Evolutionary conservation across 2,888 invertebrate species (phyloP), one percentile per base, ranked within the genome.

Genomic region (Chloroclystis v-ata): DNA sequence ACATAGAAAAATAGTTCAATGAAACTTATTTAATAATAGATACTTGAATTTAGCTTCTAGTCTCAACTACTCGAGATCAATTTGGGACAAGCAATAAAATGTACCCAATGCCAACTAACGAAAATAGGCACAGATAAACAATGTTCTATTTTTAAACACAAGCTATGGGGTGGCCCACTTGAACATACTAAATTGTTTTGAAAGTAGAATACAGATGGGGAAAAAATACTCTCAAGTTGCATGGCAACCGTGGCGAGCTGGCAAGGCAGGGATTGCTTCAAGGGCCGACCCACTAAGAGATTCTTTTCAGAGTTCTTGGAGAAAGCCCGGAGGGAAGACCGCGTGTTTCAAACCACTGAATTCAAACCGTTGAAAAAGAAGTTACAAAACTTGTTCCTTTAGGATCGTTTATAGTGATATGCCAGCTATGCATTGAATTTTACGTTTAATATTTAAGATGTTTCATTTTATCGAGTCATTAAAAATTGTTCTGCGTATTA

Each of bases 341-440:
- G 37, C 43, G 47, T 49, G 44, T 20, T 43, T 47, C 14, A 42
- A 50, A 46, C 42, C 42, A 44, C 29, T 43, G 49, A 52, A 55
- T 50, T 50, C 43, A 38, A 44, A 47, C 38, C 29, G 47, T 39
- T 52, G 44, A 48, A 48, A 50, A 49, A 44, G 41, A 44, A 37
- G 29, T 30, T 37, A 28, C 37, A 44, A 45, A 49, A 33, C 29
- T 33, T 33, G 28, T 39, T 45, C 45, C 29, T 45, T 39, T 46
- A 37, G 12, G 28, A 46, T 32, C 28, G 33, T 50, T 43, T 25
- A 37, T 25, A 41, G 42, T 41, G 25, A 9, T 26, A 32, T 25
- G 13, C 14, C 20, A 20, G 5, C n/a, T n/a, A 20, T 5, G 20
- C 20, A 20, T 28, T 16, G 13, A 33, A 35, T 41, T 9, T 9